phyloP scores from a whole-genome alignment of 2,797 vertebrate genomes.

The Meriones psammophilus region DNA sequence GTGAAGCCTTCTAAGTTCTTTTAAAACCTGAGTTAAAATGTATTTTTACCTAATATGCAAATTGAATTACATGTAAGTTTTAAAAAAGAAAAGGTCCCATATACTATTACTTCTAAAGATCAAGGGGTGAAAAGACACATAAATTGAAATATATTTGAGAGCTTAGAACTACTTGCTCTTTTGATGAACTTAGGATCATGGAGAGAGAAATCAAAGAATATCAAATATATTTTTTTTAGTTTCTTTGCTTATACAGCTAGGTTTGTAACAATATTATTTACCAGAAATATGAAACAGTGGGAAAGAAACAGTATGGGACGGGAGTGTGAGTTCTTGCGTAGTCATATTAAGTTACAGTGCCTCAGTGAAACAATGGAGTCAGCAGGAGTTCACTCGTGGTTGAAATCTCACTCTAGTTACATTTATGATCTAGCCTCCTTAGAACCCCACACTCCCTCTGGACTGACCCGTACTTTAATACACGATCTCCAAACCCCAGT shows the following conservation, averaged over 20 bases:
- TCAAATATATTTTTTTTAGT: not conserved
- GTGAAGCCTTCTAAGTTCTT: no score
- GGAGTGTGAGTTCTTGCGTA: not conserved
- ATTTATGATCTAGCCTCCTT: not conserved
- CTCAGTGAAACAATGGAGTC: not conserved
- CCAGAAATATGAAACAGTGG: not conserved
- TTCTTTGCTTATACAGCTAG: not conserved
- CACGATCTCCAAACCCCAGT: not conserved
- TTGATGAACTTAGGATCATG: not conserved
- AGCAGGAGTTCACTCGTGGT: not conserved
- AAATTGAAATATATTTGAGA: not conserved
- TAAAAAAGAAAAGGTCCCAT: not conserved
- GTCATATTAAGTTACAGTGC: not conserved
- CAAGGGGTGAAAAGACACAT: not conserved
- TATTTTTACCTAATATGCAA: not conserved
- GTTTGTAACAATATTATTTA: not conserved
- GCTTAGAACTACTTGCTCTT: not conserved
- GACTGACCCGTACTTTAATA: not conserved
- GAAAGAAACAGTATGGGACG: not conserved
- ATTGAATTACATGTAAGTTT: not conserved
- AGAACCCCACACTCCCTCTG: not conserved
- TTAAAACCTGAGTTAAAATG: no score
- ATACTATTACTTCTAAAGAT: not conserved
- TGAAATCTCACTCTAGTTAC: not conserved
- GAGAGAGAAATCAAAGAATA: not conserved